Conservation (phyloP, 30 jellyfish, hydroid and myxozoan genomes). For the Sanderia malayensis region DNA sequence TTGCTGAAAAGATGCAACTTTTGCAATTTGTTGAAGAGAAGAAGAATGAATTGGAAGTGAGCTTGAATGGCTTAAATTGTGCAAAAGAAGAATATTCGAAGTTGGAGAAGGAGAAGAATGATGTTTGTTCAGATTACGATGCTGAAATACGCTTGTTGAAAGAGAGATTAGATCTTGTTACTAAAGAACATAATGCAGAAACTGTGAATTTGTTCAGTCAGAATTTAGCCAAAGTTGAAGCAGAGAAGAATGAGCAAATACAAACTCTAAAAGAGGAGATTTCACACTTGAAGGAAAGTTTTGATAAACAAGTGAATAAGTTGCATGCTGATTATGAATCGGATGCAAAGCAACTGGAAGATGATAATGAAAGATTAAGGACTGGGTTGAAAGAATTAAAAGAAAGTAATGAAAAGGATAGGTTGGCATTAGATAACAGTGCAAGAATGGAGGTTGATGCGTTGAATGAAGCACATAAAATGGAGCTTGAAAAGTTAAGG, state of each 20-base stretch:
- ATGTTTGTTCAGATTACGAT: slow-evolving; percentile 9
- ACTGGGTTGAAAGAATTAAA: slow-evolving; percentile 16
- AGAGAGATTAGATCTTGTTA: slow-evolving; percentile 34
- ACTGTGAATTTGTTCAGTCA: slow-evolving; percentile 40
- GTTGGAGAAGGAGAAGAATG: slow-evolving; percentile 3
- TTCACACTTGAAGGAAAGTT: slow-evolving; percentile 40
- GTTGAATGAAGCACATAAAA: slow-evolving; percentile 28
- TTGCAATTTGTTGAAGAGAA: neutral
- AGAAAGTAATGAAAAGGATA: slow-evolving; percentile 33
- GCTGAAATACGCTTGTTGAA: slow-evolving; percentile 32
- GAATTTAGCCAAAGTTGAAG: slow-evolving; percentile 29
- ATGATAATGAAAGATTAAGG: slow-evolving; percentile 53
- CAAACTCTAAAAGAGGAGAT: slow-evolving; percentile 48
- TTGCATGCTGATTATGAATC: slow-evolving; percentile 57
- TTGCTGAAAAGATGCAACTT: neutral
- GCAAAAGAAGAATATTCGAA: slow-evolving; percentile 9
- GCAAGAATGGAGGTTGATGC: slow-evolving; percentile 32
- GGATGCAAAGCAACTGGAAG: slow-evolving; percentile 54
- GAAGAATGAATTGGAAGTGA: neutral
- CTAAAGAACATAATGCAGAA: slow-evolving; percentile 38
- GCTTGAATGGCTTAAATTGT: neutral
- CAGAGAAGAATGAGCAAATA: slow-evolving; percentile 54
- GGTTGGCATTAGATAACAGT: neutral
- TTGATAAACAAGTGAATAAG: slow-evolving; percentile 49
- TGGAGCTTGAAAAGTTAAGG: slow-evolving; percentile 22